Base-by-base conservation (phyloP, 2,113 vertebrate species). In the Campylomormyrus numenius region DNA sequence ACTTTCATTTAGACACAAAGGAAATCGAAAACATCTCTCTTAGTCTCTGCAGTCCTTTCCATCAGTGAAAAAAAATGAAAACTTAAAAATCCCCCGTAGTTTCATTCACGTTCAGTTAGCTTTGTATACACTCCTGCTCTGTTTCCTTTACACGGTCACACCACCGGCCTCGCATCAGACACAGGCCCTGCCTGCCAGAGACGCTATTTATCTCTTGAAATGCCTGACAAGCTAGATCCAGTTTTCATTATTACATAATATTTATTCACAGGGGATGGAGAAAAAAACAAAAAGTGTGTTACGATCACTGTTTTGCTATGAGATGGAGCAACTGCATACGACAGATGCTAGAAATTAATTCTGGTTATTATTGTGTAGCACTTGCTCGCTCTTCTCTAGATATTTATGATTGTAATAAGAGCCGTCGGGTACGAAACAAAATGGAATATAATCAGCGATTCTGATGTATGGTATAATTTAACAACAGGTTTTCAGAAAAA, bases 401-500 rank as follows among this genome's bases (percentile, higher is more conserved):
- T 49, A 86, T 86, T 86, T 50, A 86, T 86, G 84, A 31, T 15
- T n/a, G 21, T 48, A 86, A 86, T 48, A 85, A 85, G 83, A 45
- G 83, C 83, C 46, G 83, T 85, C 19, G 46, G 35, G 83, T n/a
- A n/a, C 4, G 21, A 27, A 27, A 50, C 74, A 13, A 27, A 48
- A 50, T 46, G 45, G 17, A 49, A 48, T 31, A 48, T 86, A 48
- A 48, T 86, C 84, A 86, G 84, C 24, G n/a, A 86, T 86, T 86
- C 84, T 86, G 84, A 86, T 86, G 84, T 86, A 49, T 27, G n/a
- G 48, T 86, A 86, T 86, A 86, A 86, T 49, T 21, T 86, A 86
- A 48, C 10, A 86, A 42, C 13, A 42, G 35, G 35, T 80, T 80
- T 80, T 49, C 46, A 50, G 48, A 49, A 27, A 86, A 86, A 86